phyloP scores from a whole-genome alignment of 1,140 invertebrate species.

The Procambarus virginalis region DNA sequence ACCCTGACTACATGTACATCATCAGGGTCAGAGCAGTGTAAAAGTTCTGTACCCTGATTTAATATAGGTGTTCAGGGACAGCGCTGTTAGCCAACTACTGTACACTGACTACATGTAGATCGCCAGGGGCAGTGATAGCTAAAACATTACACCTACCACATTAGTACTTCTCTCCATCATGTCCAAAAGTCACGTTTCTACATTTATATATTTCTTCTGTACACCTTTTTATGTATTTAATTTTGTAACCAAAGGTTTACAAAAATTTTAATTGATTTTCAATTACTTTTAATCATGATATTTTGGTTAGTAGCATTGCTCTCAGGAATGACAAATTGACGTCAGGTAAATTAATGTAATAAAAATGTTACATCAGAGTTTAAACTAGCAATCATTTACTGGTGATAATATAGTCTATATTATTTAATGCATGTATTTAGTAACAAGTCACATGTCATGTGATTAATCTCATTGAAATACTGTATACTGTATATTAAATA shows the following conservation, averaged over 20 bases:
- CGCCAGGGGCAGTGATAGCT: slow-evolving; percentile 44
- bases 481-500: neutral
- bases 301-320: neutral
- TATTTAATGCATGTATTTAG: neutral
- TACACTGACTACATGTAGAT: slow-evolving; percentile 18
- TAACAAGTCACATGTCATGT: neutral
- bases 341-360: neutral
- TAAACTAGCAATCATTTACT: neutral
- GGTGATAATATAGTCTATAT: neutral
- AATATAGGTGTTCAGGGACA: slow-evolving; percentile 35
- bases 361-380: neutral
- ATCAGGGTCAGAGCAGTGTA: slow-evolving; percentile 2
- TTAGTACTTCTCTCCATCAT: slow-evolving; percentile 39
- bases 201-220: slow-evolving; percentile 5
- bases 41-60: slow-evolving; percentile 38
- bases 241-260: neutral
- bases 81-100: slow-evolving; percentile 40
- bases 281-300: neutral
- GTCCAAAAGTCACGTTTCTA: neutral
- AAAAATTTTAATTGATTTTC: neutral
- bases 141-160: slow-evolving; percentile 54
- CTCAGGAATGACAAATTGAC: slow-evolving; percentile 31
- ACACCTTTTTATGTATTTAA: neutral
- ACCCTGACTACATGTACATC: slow-evolving; percentile 56
- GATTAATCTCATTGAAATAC: neutral